Percentiles rank a stretch among this genome's conserved stretches.
phyloP scores from a whole-genome alignment of 2,113 vertebrate species.

The Rissa tridactyla region DNA sequence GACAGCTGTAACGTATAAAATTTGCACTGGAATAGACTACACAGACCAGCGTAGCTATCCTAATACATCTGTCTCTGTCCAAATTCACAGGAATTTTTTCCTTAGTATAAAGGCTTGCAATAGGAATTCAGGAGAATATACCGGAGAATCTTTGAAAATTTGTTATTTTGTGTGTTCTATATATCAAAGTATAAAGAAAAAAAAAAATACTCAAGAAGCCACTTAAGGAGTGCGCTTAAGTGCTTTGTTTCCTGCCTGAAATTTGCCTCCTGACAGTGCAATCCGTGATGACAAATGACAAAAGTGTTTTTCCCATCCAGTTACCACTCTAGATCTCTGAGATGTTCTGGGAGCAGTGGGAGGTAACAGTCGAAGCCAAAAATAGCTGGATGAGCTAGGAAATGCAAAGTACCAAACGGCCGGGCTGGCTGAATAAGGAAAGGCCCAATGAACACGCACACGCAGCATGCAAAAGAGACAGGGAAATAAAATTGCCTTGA shows the following conservation, averaged over 20 bases:
- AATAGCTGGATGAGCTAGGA: not conserved
- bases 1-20: not conserved
- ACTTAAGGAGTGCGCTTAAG: not conserved
- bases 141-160: not conserved
- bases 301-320: not conserved
- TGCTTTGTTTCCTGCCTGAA: not conserved
- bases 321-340: not conserved
- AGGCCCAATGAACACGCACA: not conserved
- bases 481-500: not conserved
- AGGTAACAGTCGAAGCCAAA: not conserved
- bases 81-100: not conserved
- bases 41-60: not conserved
- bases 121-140: not conserved
- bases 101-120: not conserved
- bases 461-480: accelerated
- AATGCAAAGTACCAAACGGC: not conserved
- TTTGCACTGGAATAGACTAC: not conserved
- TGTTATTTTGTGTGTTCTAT: not conserved
- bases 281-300: not conserved
- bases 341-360: not conserved
- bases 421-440: not conserved
- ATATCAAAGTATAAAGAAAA: not conserved
- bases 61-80: not conserved
- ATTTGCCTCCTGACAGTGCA: not conserved
- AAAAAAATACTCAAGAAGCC: not conserved